phyloP scores from a whole-genome alignment of 2,113 vertebrate species.

The Cavia aperea region DNA sequence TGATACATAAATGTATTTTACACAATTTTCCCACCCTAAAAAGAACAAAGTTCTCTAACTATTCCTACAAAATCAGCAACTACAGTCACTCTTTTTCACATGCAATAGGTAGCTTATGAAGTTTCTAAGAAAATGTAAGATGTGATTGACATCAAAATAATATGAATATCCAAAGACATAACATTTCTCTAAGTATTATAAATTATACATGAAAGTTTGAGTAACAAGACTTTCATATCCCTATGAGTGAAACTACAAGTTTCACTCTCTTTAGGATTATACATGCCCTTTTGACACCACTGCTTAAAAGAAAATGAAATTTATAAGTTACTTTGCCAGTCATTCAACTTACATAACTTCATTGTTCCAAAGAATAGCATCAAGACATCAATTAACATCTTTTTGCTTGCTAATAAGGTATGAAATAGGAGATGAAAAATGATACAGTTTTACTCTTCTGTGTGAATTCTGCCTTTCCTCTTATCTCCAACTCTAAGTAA shows the following conservation, averaged over 20 bases:
- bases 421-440: background rate
- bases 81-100: background rate
- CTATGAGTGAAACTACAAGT: slow-evolving; percentile 31
- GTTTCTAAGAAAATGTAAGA: slow-evolving; percentile 47
- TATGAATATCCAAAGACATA: slow-evolving; percentile 30
- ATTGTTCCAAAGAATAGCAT: slow-evolving; percentile 24
- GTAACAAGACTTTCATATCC: background rate
- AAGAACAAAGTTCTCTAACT: background rate
- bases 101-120: background rate
- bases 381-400: slow-evolving; percentile 12
- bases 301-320: slow-evolving; percentile 40
- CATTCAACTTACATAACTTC: background rate
- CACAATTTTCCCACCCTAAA: background rate
- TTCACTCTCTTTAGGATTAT: background rate
- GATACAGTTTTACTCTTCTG: background rate
- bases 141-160: slow-evolving; percentile 42
- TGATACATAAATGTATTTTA: background rate
- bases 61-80: slow-evolving; percentile 24
- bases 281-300: slow-evolving; percentile 1
- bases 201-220: background rate
- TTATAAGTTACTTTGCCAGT: background rate
- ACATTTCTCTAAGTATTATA: slow-evolving; percentile 36
- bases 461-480: background rate
- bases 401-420: slow-evolving; percentile 8
- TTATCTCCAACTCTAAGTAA: background rate